Conservation (phyloP, 2,797 vertebrate genomes). For the Danio albolineatus region DNA sequence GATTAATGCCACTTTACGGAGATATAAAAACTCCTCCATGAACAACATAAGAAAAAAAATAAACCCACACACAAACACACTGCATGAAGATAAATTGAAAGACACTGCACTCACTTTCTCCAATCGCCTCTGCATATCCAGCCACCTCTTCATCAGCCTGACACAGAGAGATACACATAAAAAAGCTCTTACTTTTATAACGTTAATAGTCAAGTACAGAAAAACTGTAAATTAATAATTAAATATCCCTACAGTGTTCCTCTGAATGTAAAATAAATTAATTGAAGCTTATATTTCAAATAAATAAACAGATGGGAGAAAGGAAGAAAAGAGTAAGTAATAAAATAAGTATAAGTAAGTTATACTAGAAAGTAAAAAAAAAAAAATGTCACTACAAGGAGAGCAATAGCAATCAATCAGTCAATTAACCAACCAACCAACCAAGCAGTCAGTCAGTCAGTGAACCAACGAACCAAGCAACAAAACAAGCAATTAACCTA, state of each 20-base stretch:
- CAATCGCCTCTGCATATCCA: conserved; percentile 75
- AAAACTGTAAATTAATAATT: not conserved
- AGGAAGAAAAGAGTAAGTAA: too few relatives aligned
- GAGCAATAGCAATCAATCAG: too few relatives aligned
- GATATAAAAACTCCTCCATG: not conserved
- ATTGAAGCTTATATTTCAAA: too few relatives aligned
- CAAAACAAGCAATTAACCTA: too few relatives aligned
- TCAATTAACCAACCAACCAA: too few relatives aligned
- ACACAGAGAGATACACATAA: conserved; percentile 53
- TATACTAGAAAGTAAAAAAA: too few relatives aligned
- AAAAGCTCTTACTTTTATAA: not conserved
- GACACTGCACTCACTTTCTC: conserved; percentile 81
- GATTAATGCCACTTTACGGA: not conserved
- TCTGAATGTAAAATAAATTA: not conserved
- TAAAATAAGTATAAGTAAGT: too few relatives aligned
- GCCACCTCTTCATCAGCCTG: conserved; percentile 83
- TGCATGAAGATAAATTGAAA: conserved; percentile 5
- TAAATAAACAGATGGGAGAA: too few relatives aligned
- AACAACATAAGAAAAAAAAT: not conserved
- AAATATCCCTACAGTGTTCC: not conserved
- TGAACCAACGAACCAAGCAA: too few relatives aligned
- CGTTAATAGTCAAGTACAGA: not conserved
- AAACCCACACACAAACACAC: not conserved
- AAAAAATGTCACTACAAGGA: too few relatives aligned
- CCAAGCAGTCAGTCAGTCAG: too few relatives aligned